Evolutionary conservation across 2,797 vertebrate species (phyloP).

Genomic region (Agapornis canus): DNA sequence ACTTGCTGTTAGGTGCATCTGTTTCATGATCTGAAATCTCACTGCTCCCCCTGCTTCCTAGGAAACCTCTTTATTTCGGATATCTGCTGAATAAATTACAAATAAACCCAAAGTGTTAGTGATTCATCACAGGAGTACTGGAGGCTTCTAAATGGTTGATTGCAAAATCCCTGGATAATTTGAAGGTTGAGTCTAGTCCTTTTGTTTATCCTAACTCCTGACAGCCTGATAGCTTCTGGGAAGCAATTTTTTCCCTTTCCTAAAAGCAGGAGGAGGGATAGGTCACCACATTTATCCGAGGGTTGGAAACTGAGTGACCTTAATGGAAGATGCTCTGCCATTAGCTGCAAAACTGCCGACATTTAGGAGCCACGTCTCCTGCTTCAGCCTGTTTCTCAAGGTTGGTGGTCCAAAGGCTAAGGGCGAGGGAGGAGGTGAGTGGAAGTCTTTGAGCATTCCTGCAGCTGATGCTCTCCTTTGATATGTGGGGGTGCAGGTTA

Average conservation of each 20-base stretch:
- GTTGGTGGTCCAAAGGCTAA: slow-evolving; percentile 29
- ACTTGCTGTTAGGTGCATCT: slow-evolving; percentile 21
- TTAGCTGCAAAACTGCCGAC: not conserved
- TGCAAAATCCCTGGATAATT: not conserved
- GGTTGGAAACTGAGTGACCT: not conserved
- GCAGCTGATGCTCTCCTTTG: not conserved
- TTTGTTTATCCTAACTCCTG: not conserved
- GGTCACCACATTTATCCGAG: not conserved
- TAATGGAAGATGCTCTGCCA: not conserved
- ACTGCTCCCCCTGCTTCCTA: not conserved
- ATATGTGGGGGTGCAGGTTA: not conserved
- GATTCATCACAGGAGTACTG: not conserved
- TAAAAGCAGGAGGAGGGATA: not conserved
- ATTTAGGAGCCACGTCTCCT: not conserved
- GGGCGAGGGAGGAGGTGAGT: not conserved
- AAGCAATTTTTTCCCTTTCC: not conserved
- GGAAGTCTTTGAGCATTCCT: not conserved
- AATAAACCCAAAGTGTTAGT: not conserved
- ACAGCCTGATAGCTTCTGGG: not conserved
- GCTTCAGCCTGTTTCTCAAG: not conserved
- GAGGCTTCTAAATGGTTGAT: not conserved
- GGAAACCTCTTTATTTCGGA: not conserved
- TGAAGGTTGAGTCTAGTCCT: not conserved
- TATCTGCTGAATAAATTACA: not conserved
- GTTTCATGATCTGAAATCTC: not conserved